Evolutionary conservation across 2,888 invertebrate species (phyloP).

Genomic region (Thumatha senex): DNA sequence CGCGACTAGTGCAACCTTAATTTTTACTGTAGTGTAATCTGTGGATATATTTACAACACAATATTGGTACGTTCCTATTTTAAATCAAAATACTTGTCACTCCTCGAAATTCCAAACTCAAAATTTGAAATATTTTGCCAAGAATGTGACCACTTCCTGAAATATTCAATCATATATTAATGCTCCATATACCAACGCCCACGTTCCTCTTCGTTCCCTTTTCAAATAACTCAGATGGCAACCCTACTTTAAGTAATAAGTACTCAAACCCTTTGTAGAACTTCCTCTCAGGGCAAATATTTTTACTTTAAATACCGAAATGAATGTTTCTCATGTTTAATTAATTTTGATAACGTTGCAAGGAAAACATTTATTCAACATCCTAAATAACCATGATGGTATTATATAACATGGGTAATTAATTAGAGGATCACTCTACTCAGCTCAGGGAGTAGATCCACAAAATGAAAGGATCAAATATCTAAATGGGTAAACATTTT

Average conservation of each 20-base stretch:
- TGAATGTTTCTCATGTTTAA: slow-evolving; percentile 2
- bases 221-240: not conserved
- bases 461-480: slow-evolving; percentile 17
- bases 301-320: not conserved
- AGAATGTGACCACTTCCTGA: too few species aligned
- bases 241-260: not conserved
- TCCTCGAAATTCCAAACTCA: not conserved
- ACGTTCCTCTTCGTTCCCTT: not conserved
- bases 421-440: slow-evolving; percentile 28
- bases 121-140: too few species aligned
- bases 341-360: slow-evolving; percentile 1
- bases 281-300: not conserved
- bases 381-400: slow-evolving; percentile 12
- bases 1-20: too few species aligned
- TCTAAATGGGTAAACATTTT: slow-evolving; percentile 8
- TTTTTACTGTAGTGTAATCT: too few species aligned
- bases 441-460: slow-evolving; percentile 17
- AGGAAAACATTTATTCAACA: too few species aligned
- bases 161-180: too few species aligned
- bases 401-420: slow-evolving; percentile 18
- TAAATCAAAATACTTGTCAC: slow-evolving; percentile 1
- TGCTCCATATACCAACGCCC: too few species aligned
- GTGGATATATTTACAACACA: too few species aligned
- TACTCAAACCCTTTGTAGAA: not conserved
- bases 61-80: too few species aligned